A percentile compares a stretch with the other conserved stretches of the same genome.
Conservation (phyloP, 2,113 vertebrate genomes). For the Pterocles burchelli region DNA sequence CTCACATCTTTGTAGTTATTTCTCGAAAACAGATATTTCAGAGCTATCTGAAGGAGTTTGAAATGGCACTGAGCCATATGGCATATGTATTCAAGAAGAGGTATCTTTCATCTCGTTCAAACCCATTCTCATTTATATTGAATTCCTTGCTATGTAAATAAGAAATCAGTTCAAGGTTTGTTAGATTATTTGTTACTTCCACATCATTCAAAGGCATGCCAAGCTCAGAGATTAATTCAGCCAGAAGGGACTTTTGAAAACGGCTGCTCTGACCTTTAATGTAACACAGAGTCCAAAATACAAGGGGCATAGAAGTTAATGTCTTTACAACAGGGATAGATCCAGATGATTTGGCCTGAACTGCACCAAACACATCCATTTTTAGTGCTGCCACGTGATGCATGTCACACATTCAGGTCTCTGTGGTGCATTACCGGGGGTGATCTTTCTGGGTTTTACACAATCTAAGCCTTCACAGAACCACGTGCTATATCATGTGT, state of each 20-base stretch:
- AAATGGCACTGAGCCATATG: neutral
- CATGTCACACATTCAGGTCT: neutral
- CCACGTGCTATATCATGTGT: no score
- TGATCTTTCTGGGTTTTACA: neutral
- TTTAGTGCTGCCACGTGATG: neutral
- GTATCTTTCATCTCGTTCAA: neutral
- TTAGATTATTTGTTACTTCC: neutral
- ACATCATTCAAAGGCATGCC: neutral
- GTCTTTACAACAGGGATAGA: constrained; percentile 12
- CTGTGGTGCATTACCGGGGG: neutral
- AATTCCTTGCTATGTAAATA: constrained; percentile 34
- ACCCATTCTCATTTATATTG: neutral
- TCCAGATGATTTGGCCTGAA: neutral
- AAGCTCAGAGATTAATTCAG: neutral
- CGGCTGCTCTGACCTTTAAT: constrained; percentile 4
- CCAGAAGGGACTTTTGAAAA: constrained; percentile 27
- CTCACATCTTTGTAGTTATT: neutral
- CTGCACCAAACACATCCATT: neutral
- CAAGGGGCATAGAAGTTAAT: neutral
- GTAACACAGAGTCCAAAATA: neutral
- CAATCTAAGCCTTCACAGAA: neutral
- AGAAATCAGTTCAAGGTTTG: neutral
- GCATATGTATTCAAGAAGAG: neutral
- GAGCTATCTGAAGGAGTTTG: neutral
- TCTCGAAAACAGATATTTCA: neutral